Evolutionary conservation across 1,140 invertebrate genomes (phyloP).

Genomic region (Zaprionus kolodkinae): DNA sequence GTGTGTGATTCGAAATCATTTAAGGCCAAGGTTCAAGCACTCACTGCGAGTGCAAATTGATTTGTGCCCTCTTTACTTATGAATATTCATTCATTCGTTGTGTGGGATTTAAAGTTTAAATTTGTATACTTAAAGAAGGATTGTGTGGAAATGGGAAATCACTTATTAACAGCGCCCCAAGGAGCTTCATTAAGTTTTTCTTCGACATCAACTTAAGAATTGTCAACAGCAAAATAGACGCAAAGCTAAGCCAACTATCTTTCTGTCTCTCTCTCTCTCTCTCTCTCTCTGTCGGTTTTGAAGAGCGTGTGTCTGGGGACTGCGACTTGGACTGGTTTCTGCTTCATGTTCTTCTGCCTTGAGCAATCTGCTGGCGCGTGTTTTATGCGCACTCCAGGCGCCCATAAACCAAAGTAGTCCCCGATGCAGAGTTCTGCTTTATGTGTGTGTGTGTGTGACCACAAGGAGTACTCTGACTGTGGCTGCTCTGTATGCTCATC

Average conservation of each 20-base stretch:
- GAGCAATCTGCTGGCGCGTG: constrained; percentile 58
- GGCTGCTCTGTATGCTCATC: constrained; percentile 1
- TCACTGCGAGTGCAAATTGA: constrained; percentile 42
- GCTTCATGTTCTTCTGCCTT: constrained; percentile 29
- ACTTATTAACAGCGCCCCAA: constrained; percentile 50
- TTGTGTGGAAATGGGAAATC: constrained; percentile 15
- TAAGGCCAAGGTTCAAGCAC: constrained; percentile 24
- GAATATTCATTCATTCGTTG: no score
- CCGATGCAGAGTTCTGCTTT: constrained; percentile 71
- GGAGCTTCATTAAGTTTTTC: constrained; percentile 39
- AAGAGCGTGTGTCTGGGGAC: background rate
- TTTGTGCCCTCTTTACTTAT: constrained; percentile 2
- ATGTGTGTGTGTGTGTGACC: constrained; percentile 24
- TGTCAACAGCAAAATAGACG: constrained; percentile 44
- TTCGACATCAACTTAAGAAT: constrained; percentile 15
- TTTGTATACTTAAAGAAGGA: background rate
- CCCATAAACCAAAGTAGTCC: constrained; percentile 77
- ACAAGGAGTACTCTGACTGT: background rate
- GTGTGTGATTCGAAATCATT: constrained; percentile 30
- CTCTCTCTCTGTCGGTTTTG: background rate
- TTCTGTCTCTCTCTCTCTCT: background rate
- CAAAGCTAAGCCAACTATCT: constrained; percentile 37
- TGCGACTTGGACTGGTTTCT: background rate
- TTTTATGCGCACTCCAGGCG: constrained; percentile 77
- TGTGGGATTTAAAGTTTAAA: background rate